phyloP scores from a whole-genome alignment of 2,888 invertebrate genomes.

The Mythimna albipuncta region DNA sequence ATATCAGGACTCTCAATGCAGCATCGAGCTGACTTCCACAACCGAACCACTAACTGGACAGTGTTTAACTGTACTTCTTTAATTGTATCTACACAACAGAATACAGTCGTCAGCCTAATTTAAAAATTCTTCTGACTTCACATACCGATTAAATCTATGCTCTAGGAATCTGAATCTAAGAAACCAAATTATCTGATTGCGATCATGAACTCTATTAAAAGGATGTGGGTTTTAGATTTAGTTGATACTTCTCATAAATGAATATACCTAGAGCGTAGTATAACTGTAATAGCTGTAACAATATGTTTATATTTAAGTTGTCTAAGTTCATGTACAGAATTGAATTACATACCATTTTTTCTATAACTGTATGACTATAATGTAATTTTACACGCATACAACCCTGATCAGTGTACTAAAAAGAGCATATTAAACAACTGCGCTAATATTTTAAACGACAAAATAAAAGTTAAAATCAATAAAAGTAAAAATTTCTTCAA shows the following conservation, averaged over 20 bases:
- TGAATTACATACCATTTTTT: constrained; percentile 9
- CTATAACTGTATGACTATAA: not conserved
- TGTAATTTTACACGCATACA: not conserved
- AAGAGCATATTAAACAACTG: not conserved
- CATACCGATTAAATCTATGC: too few species aligned
- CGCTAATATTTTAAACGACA: too few species aligned
- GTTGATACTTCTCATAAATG: not conserved
- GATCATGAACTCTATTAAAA: too few species aligned
- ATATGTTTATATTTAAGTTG: constrained; percentile 25
- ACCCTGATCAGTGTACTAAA: not conserved
- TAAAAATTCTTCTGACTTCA: too few species aligned
- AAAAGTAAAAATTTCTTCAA: not conserved
- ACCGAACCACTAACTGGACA: not conserved
- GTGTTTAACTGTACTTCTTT: too few species aligned
- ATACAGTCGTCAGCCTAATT: not conserved
- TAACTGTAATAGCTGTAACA: not conserved
- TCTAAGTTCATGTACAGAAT: constrained; percentile 5
- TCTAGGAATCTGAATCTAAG: constrained; percentile 1
- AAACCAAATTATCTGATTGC: not conserved
- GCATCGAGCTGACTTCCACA: not conserved
- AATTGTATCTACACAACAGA: not conserved
- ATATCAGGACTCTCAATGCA: not conserved
- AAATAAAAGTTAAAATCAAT: not conserved
- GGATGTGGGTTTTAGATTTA: too few species aligned
- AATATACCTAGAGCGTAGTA: not conserved